Evolutionary conservation across 2,797 vertebrate species (phyloP), one percentile per base, ranked within the genome.

Genomic region (Hemitrygon akajei): DNA sequence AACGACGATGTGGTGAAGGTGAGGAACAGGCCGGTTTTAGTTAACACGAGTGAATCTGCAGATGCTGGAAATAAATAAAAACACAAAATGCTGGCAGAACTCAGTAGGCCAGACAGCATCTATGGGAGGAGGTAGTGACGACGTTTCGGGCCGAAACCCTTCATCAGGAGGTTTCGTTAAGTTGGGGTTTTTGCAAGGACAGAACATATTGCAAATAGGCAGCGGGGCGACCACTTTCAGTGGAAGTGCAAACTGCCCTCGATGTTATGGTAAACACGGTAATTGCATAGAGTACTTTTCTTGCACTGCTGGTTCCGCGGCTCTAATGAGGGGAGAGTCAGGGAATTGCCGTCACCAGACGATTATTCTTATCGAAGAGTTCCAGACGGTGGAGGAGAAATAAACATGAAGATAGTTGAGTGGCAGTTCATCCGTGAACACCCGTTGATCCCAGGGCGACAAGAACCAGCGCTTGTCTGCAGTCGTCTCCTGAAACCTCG

Each of bases 1-100:
- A 99, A 99, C 95, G 98, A 99, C 95, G 97, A 99, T 76, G 98
- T 99, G 94, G 98, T 99, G 60, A 99, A 98, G 98, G 99, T 99
- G 96, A 96, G 98, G 79, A 9, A 40, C n/a, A 27, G 25, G 56
- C 22, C 27, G 27, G 11, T 1, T 34, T 66, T n/a, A 7, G 20
- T 14, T n/a, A n/a, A n/a, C n/a, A n/a, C n/a, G n/a, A n/a, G n/a
- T n/a, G n/a, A n/a, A n/a, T n/a, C n/a, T n/a, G n/a, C n/a, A n/a
- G n/a, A n/a, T n/a, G n/a, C n/a, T n/a, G n/a, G n/a, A n/a, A n/a
- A n/a, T n/a, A n/a, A n/a, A n/a, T n/a, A n/a, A n/a, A n/a, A n/a
- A n/a, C n/a, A n/a, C n/a, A n/a, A n/a, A n/a, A n/a, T n/a, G n/a
- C n/a, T n/a, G n/a, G n/a, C n/a, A n/a, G n/a, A n/a, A n/a, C n/a